A percentile compares a stretch with the other conserved stretches of the same genome.
phyloP scores from a whole-genome alignment of 1,140 invertebrate species.

The Pseudobourletiella spinata region DNA sequence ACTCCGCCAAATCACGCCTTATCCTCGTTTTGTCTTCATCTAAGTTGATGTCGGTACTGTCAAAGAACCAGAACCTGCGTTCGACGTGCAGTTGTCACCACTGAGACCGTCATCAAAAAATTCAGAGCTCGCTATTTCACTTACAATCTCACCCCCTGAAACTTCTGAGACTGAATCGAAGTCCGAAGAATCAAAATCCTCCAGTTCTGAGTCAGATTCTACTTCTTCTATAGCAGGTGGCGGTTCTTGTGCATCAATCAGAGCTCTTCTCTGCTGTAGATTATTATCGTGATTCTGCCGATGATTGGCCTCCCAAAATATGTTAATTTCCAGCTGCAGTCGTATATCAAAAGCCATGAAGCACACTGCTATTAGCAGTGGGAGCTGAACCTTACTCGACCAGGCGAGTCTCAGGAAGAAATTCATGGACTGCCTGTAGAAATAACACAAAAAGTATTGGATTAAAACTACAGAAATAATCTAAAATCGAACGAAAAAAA shows the following conservation, averaged over 20 bases:
- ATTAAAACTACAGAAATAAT: background rate
- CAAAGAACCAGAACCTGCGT: too few species aligned
- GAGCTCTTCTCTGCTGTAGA: too few species aligned
- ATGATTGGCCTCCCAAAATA: constrained; percentile 33
- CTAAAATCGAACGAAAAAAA: background rate
- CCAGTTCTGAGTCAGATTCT: constrained; percentile 2
- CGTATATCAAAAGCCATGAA: constrained; percentile 49
- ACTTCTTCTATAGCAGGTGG: background rate
- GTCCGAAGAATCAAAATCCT: too few species aligned
- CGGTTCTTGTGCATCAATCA: background rate
- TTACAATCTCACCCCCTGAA: too few species aligned
- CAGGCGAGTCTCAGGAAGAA: constrained; percentile 52
- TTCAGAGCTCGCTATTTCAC: too few species aligned
- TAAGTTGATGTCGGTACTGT: too few species aligned
- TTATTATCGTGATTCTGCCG: background rate
- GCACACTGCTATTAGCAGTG: constrained; percentile 47
- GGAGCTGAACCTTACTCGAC: constrained; percentile 49
- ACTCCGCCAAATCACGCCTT: too few species aligned
- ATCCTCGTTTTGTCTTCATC: too few species aligned
- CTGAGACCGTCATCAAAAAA: too few species aligned
- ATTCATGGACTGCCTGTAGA: constrained; percentile 37
- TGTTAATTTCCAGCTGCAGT: constrained; percentile 48
- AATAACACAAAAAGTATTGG: background rate
- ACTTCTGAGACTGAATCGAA: too few species aligned
- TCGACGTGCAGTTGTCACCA: too few species aligned